A percentile compares a stretch with the other conserved stretches of the same genome.
phyloP scores from a whole-genome alignment of 2,113 vertebrate species.

The Alectura lathami region DNA sequence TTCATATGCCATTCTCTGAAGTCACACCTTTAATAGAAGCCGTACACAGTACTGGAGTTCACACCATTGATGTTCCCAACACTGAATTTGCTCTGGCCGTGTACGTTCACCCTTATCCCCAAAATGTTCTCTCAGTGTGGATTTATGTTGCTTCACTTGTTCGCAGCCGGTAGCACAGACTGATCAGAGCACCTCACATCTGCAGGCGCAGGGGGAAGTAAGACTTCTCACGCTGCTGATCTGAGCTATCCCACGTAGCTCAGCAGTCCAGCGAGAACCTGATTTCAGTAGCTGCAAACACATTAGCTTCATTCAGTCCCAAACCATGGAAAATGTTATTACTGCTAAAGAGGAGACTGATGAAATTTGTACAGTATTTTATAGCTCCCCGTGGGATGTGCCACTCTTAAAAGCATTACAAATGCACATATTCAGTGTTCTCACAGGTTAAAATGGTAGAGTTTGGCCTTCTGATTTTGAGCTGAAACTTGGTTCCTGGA shows the following conservation, averaged over 20 bases:
- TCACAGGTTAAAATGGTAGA: fast-evolving
- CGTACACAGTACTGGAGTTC: slow-evolving; percentile 92
- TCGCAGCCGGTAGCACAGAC: slow-evolving; percentile 66
- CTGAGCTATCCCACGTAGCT: neutral
- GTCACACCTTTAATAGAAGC: slow-evolving; percentile 88
- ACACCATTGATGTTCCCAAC: slow-evolving; percentile 83
- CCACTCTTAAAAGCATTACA: neutral
- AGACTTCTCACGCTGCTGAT: neutral
- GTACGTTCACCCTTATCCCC: slow-evolving; percentile 92
- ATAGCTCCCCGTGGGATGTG: neutral
- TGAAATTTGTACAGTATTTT: neutral
- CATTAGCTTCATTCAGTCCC: neutral
- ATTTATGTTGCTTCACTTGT: slow-evolving; percentile 94
- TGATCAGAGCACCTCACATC: neutral
- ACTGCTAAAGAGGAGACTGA: neutral
- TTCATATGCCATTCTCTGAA: slow-evolving; percentile 92
- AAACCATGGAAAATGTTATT: neutral
- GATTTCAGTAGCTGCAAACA: neutral
- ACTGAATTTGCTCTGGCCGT: slow-evolving; percentile 95
- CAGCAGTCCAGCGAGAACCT: neutral
- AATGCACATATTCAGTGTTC: fast-evolving
- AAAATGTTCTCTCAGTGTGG: slow-evolving; percentile 92
- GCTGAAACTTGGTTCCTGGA: neutral
- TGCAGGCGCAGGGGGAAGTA: neutral
- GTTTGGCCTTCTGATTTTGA: neutral